phyloP scores from a whole-genome alignment of 2,113 vertebrate genomes.

The Phaethornis superciliosus region DNA sequence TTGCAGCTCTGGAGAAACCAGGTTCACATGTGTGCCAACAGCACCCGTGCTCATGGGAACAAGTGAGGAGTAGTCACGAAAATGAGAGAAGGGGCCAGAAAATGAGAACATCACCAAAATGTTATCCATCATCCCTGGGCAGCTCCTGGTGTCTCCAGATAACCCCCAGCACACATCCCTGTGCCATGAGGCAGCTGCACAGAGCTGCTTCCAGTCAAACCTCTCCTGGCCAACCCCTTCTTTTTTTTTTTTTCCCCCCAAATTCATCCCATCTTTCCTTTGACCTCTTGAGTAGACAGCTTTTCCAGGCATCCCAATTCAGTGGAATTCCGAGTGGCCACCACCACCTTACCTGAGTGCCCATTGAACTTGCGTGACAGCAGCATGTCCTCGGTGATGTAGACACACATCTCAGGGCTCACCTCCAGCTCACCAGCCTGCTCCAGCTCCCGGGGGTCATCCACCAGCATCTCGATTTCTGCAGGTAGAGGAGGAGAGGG shows the following conservation, averaged over 20 bases:
- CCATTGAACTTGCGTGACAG: conserved; percentile 88
- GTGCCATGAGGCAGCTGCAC: accelerated
- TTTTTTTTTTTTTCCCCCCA: not conserved
- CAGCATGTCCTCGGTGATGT: conserved; percentile 98
- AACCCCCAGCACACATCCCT: not conserved
- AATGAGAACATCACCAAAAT: not conserved
- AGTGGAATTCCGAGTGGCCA: accelerated
- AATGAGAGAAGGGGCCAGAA: not conserved
- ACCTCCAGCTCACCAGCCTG: conserved; percentile 88
- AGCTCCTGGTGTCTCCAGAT: not conserved
- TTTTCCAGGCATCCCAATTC: accelerated
- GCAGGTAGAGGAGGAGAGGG: not conserved
- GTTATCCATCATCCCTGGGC: accelerated
- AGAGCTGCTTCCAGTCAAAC: accelerated
- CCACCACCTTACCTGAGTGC: conserved; percentile 83
- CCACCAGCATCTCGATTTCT: conserved; percentile 99
- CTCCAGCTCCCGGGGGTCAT: conserved; percentile 95
- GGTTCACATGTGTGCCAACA: not conserved
- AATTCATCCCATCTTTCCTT: not conserved
- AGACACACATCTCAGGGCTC: conserved; percentile 93
- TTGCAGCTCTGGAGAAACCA: not conserved
- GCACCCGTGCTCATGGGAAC: not conserved
- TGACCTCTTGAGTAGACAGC: accelerated
- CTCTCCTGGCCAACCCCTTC: not conserved
- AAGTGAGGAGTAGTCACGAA: not conserved